These are phyloP conservation scores for Brachionus paranguensis DNA, from an alignment of 1,140 invertebrate species.

Conservation along the genomic window DNA sequence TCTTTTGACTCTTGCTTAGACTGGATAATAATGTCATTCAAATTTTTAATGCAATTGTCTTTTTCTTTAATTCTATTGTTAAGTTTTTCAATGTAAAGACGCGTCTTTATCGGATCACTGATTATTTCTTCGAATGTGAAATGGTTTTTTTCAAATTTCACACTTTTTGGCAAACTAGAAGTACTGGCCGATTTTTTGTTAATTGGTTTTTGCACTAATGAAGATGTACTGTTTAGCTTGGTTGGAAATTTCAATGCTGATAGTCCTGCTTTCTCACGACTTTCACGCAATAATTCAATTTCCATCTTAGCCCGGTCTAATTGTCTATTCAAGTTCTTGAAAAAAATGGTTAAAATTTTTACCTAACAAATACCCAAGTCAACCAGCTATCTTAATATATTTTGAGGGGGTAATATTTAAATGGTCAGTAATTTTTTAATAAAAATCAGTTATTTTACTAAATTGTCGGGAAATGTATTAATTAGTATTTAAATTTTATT, in stretches of 20 bases:
- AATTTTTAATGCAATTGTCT: conserved; percentile 4
- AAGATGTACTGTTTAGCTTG: not conserved
- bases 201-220: conserved; percentile 41
- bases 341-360: not conserved
- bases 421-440: too few species aligned
- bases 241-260: conserved; percentile 16
- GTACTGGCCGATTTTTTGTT: conserved; percentile 48
- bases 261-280: conserved; percentile 50
- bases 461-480: too few species aligned
- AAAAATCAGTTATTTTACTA: too few species aligned
- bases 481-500: too few species aligned
- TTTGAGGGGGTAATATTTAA: too few species aligned
- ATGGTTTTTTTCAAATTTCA: conserved; percentile 48
- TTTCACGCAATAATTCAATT: conserved; percentile 42
- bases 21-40: conserved; percentile 22
- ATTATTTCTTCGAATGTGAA: conserved; percentile 24
- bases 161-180: conserved; percentile 46
- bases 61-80: conserved; percentile 35
- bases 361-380: too few species aligned
- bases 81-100: conserved; percentile 30
- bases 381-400: too few species aligned
- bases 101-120: conserved; percentile 10
- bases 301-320: conserved; percentile 5
- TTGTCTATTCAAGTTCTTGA: conserved; percentile 31
- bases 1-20: not conserved